Evolutionary conservation across 2,888 invertebrate species (phyloP).

Genomic region (Lepidonotus clava): DNA sequence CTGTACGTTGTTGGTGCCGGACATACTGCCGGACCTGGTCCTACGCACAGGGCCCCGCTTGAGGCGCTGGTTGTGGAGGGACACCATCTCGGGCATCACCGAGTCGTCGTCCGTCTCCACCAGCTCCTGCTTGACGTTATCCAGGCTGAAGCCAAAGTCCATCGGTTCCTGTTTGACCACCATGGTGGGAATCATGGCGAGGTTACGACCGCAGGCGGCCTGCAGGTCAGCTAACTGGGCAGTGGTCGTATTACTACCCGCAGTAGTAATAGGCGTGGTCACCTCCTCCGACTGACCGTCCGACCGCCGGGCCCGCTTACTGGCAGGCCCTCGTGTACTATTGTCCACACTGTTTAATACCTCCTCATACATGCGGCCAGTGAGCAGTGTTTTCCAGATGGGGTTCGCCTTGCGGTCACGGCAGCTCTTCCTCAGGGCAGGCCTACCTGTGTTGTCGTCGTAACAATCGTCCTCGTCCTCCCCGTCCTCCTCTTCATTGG

Average conservation of each 20-base stretch:
- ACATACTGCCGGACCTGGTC: not conserved
- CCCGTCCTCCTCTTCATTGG: not conserved
- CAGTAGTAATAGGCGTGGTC: not conserved
- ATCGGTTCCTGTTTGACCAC: constrained; percentile 44
- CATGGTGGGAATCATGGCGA: constrained; percentile 46
- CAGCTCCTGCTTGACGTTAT: constrained; percentile 33
- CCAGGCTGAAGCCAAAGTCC: constrained; percentile 3
- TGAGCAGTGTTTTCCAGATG: constrained; percentile 54
- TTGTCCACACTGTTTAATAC: constrained; percentile 38
- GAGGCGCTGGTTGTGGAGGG: constrained; percentile 23
- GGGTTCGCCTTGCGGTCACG: constrained; percentile 48
- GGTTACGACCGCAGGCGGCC: not conserved
- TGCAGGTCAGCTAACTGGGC: too few relatives aligned
- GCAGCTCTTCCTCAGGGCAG: constrained; percentile 43
- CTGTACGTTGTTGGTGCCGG: not conserved
- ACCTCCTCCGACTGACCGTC: not conserved
- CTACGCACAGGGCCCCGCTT: constrained; percentile 40
- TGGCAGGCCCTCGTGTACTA: not conserved
- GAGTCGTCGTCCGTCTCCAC: constrained; percentile 19
- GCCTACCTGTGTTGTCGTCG: not conserved
- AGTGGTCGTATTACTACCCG: not conserved
- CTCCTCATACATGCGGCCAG: constrained; percentile 54
- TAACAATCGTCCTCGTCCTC: constrained; percentile 20
- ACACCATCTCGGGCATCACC: not conserved
- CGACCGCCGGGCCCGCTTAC: constrained; percentile 15